phyloP scores from a whole-genome alignment of 2,888 invertebrate species.

The Machimus atricapillus region DNA sequence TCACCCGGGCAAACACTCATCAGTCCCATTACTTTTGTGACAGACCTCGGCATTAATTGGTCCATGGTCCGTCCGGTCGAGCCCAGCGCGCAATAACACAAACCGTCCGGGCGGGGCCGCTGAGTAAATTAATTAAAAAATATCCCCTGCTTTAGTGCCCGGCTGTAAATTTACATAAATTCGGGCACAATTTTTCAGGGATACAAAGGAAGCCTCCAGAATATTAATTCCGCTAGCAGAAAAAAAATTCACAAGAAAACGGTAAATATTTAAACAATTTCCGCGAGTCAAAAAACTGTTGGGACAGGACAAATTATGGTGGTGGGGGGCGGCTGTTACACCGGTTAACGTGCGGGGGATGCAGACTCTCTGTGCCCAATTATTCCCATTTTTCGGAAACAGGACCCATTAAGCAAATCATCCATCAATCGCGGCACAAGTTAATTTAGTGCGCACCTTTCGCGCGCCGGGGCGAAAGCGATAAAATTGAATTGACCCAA shows the following conservation, averaged over 20 bases:
- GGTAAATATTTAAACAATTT: background rate
- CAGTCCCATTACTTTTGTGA: background rate
- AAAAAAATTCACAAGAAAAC: background rate
- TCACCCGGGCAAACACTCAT: background rate
- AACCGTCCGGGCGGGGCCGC: background rate
- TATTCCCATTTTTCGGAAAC: background rate
- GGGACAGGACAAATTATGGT: background rate
- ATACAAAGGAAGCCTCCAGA: background rate
- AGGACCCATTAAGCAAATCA: background rate
- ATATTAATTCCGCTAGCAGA: background rate
- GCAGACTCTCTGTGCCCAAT: background rate
- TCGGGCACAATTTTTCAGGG: background rate
- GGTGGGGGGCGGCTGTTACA: background rate
- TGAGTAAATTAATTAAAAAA: background rate
- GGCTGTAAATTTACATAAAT: background rate
- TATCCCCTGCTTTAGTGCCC: background rate
- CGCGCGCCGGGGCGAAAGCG: background rate
- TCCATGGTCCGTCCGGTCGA: background rate
- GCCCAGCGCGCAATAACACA: background rate
- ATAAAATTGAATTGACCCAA: constrained; percentile 7
- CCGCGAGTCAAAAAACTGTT: background rate
- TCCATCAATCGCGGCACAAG: background rate
- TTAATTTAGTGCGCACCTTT: background rate
- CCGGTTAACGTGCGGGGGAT: background rate
- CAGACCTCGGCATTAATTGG: background rate